Base-by-base conservation (phyloP, 2,797 vertebrate genomes). In the Chelon auratus region DNA sequence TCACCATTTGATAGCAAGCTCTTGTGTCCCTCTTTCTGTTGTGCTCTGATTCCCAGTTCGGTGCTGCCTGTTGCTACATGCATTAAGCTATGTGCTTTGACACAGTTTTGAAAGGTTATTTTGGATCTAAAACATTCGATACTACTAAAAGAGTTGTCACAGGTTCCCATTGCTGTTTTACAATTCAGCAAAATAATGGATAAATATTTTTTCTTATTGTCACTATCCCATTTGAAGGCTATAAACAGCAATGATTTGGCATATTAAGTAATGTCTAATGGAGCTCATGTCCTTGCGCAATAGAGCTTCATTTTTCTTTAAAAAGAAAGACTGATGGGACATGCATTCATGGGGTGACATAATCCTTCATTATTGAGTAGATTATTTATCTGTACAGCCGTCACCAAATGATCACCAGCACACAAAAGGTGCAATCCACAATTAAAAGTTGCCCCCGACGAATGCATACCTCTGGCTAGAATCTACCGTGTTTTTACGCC, bases 161-260 rank as follows among this genome's bases (percentile, higher is more conserved):
- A 26, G 24, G 37, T 11, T 39, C 37, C 1, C 43, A n/a, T 9
- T 0, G 33, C 22, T 52, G 13, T 20, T 59, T 45, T 30, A 2
- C 22, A 3, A 9, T 36, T 33, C n/a, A 62, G 18, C 45, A 53
- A n/a, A 20, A 57, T 39, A 18, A 36, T 37, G 2, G 12, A 37
- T 40, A 9, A 18, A 39, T 40, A 14, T 24, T 47, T 26, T 26
- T 63, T 24, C 4, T 48, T 42, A 9, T 12, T 30, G 30, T 52
- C 15, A 74, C 12, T 9, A 71, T 50, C 40, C 24, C 7, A n/a
- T 50, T n/a, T 36, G 60, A 77, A 62, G n/a, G 60, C 5, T n/a
- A 63, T 56, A 56, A 39, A 4, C 3, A 57, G 65, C 5, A 58
- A 20, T 47, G 13, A 26, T 26, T 8, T 54, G 13, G 60, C 20